Evolutionary conservation across 1,140 invertebrate genomes (phyloP).

Genomic region (Lordiphosa collinella): DNA sequence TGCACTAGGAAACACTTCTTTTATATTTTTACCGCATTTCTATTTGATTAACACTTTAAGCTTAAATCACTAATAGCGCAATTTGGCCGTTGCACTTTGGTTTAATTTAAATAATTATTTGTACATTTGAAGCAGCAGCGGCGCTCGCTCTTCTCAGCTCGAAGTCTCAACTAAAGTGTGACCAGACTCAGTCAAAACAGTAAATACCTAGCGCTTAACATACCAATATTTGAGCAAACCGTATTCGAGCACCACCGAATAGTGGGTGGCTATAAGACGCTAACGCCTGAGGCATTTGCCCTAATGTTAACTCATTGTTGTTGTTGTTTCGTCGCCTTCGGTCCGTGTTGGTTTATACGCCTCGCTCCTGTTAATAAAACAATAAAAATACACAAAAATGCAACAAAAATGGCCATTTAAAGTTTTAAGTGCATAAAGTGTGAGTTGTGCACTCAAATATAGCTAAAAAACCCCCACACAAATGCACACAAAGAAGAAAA

Average conservation of each 20-base stretch:
- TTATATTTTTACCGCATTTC: background rate
- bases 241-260: no score
- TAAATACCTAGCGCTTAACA: background rate
- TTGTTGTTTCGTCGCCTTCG: background rate
- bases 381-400: constrained; percentile 2
- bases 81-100: constrained; percentile 35
- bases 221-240: no score
- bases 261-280: no score
- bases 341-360: constrained; percentile 2
- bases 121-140: constrained; percentile 39
- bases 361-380: constrained; percentile 1
- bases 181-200: background rate
- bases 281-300: no score
- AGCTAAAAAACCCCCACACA: constrained; percentile 7
- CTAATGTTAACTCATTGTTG: constrained; percentile 4
- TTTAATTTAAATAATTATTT: constrained; percentile 60
- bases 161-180: constrained; percentile 13
- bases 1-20: background rate
- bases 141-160: constrained; percentile 41
- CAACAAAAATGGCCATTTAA: constrained; percentile 7
- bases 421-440: constrained; percentile 15
- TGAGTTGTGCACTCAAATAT: constrained; percentile 19
- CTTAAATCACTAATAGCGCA: constrained; percentile 37
- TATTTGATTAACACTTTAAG: constrained; percentile 12
- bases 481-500: constrained; percentile 18